Percentiles rank a stretch among this genome's conserved stretches.
Conservation (phyloP, 2,888 invertebrate species). For the Bombyx huttoni region DNA sequence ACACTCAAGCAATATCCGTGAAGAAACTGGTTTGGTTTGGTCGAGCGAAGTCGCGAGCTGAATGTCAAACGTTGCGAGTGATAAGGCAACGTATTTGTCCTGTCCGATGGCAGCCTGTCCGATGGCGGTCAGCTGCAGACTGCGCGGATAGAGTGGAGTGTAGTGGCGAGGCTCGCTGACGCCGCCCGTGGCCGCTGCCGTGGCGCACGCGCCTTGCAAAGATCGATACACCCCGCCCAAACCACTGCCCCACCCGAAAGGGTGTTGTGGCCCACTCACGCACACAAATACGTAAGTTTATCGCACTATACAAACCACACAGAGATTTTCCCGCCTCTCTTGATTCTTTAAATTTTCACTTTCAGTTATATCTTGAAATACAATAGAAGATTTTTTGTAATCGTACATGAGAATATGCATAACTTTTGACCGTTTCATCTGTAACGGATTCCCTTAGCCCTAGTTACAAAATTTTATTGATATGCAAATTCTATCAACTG, state of each 20-base stretch:
- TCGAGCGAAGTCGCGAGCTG: constrained; percentile 51
- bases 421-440: too few species aligned
- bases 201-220: constrained; percentile 58
- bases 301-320: constrained; percentile 24
- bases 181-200: constrained; percentile 36
- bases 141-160: constrained; percentile 45
- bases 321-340: constrained; percentile 26
- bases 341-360: constrained; percentile 35
- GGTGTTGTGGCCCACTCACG: constrained; percentile 27
- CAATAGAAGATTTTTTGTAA: neutral
- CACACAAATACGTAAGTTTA: constrained; percentile 21
- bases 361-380: constrained; percentile 9
- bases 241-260: constrained; percentile 41
- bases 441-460: too few species aligned
- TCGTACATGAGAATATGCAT: too few species aligned
- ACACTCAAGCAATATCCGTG: constrained; percentile 53
- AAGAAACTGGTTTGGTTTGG: constrained; percentile 49
- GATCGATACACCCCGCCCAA: constrained; percentile 68
- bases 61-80: constrained; percentile 47
- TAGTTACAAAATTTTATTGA: too few species aligned
- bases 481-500: too few species aligned
- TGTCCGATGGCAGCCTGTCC: constrained; percentile 55
- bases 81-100: constrained; percentile 15
- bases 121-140: constrained; percentile 62
- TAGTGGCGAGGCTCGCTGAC: constrained; percentile 34